Percentiles rank a stretch among this genome's conserved stretches.
Conservation (phyloP, 2,113 vertebrate species). For the Stigmatopora argus region DNA sequence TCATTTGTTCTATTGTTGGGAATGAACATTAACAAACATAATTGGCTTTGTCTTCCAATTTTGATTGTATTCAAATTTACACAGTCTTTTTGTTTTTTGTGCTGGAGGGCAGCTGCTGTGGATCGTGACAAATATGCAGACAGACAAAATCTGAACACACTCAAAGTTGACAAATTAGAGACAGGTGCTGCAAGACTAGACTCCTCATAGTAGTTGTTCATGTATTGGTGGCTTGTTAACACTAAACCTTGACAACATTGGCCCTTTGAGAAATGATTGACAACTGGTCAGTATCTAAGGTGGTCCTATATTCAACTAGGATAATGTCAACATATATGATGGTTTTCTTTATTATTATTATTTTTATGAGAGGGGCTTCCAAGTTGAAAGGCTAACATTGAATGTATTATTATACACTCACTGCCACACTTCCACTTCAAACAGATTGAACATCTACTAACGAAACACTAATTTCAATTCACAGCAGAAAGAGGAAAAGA, state of each 20-base stretch:
- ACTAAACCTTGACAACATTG: not conserved
- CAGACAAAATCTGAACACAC: not conserved
- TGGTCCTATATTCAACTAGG: not conserved
- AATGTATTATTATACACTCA: too few relatives aligned
- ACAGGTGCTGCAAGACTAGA: constrained; percentile 39
- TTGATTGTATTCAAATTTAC: constrained; percentile 35
- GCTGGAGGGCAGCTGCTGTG: constrained; percentile 43
- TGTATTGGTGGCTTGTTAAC: constrained; percentile 5
- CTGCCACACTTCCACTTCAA: too few relatives aligned
- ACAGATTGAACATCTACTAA: too few relatives aligned
- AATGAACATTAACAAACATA: constrained; percentile 17
- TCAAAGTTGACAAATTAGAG: constrained; percentile 30
- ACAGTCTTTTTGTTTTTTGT: constrained; percentile 33
- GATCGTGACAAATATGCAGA: constrained; percentile 31
- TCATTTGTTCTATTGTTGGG: constrained; percentile 35
- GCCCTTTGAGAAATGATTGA: not conserved
- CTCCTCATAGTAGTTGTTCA: constrained; percentile 7
- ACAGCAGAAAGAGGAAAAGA: too few relatives aligned
- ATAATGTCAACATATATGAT: not conserved
- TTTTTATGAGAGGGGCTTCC: too few relatives aligned
- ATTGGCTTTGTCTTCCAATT: constrained; percentile 36
- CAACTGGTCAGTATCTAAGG: not conserved
- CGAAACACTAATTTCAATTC: too few relatives aligned
- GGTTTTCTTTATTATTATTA: not conserved
- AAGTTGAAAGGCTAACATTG: not conserved